These are phyloP conservation scores for Drosophila navojoa DNA, from an alignment of 1,140 invertebrate genomes.

Conservation along the genomic window DNA sequence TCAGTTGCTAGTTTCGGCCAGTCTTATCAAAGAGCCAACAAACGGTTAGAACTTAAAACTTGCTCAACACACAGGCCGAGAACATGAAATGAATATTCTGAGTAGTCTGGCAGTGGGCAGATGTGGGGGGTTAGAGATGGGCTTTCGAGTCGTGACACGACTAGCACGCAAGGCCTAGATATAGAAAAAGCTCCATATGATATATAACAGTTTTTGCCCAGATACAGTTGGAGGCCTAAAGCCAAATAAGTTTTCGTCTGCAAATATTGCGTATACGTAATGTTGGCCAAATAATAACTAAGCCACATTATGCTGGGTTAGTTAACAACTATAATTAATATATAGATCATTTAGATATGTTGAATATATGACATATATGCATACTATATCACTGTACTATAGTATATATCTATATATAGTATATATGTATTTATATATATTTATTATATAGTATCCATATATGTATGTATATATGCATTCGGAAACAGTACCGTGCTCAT, in stretches of 20 bases:
- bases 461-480: not conserved
- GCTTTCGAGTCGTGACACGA: constrained; percentile 10
- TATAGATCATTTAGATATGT: not conserved
- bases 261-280: not conserved
- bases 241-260: not conserved
- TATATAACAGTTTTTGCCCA: no score
- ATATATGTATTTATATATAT: not conserved
- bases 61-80: constrained; percentile 41
- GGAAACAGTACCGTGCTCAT: not conserved
- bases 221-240: no score
- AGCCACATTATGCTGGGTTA: not conserved
- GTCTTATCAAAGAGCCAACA: constrained; percentile 70
- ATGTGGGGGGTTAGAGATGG: constrained; percentile 7
- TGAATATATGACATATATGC: not conserved
- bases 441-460: not conserved
- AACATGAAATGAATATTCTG: constrained; percentile 22
- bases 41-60: constrained; percentile 68
- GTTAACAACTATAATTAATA: not conserved
- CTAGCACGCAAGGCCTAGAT: not conserved
- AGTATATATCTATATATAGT: not conserved
- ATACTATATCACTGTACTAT: not conserved
- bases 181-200: no score
- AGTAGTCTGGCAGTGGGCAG: constrained; percentile 6
- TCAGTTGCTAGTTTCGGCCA: constrained; percentile 45
- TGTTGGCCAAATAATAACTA: not conserved